Percentiles rank a stretch among this genome's conserved stretches.
Conservation (phyloP, 2,113 vertebrate species). For the Pituophis catenifer region DNA sequence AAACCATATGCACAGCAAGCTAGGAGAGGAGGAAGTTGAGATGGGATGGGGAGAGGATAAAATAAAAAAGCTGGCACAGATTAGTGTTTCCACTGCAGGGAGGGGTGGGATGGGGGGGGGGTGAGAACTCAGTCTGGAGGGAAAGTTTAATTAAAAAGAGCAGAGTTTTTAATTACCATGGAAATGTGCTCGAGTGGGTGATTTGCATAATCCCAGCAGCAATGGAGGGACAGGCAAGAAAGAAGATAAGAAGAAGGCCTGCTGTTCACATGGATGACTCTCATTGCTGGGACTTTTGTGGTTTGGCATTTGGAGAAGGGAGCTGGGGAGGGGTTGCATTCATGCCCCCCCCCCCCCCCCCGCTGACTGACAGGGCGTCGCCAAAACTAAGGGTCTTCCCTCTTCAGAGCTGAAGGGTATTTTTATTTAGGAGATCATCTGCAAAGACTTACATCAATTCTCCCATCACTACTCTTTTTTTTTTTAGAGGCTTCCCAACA, state of each 20-base stretch:
- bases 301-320: background rate
- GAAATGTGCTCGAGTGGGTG: conserved; percentile 67
- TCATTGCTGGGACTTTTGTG: background rate
- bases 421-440: background rate
- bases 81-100: conserved; percentile 33
- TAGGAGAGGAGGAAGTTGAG: too few relatives aligned
- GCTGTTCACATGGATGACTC: background rate
- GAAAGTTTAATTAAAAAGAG: conserved; percentile 71
- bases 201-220: conserved; percentile 65
- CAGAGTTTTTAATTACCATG: conserved; percentile 68
- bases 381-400: background rate
- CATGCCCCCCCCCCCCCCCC: background rate
- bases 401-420: background rate
- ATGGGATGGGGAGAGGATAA: background rate
- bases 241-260: conserved; percentile 50
- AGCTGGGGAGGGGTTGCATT: background rate
- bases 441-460: background rate
- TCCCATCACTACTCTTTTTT: background rate
- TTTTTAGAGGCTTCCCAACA: background rate
- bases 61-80: conserved; percentile 26
- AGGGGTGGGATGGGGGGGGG: background rate
- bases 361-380: background rate
- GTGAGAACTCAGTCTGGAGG: conserved; percentile 46
- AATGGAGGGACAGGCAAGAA: conserved; percentile 54
- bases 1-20: background rate